Percentiles rank a stretch among this genome's conserved stretches.
Conservation (phyloP, 2,888 invertebrate species). For the Blera fallax region DNA sequence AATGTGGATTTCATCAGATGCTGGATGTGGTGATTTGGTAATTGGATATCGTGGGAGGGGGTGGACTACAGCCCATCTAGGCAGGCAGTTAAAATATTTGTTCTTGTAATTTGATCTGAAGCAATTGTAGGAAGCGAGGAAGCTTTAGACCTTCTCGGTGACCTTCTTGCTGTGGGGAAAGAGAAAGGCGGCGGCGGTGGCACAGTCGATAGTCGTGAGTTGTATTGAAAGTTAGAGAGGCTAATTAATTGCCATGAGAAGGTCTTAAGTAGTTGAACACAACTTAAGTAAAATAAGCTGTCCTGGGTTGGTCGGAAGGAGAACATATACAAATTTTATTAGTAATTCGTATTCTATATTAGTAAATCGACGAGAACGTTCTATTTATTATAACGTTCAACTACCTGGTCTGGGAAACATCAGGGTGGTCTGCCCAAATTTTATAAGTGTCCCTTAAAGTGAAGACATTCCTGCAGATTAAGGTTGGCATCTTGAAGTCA, state of each 20-base stretch:
- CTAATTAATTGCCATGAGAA: neutral
- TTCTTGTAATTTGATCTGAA: constrained; percentile 65
- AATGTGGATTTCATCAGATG: constrained; percentile 70
- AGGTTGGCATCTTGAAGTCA: no score
- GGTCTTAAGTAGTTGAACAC: neutral
- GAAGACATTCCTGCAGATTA: no score
- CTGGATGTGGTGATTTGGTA: constrained; percentile 72
- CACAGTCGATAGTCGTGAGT: constrained; percentile 30
- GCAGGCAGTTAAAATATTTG: constrained; percentile 65
- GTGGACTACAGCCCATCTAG: neutral
- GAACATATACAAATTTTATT: no score
- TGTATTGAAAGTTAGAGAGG: neutral
- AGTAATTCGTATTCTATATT: no score
- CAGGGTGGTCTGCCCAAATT: no score
- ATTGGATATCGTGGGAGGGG: constrained; percentile 64
- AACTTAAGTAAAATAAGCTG: neutral
- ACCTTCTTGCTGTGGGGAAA: constrained; percentile 48
- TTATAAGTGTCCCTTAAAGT: no score
- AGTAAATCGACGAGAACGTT: no score
- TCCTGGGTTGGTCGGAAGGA: no score
- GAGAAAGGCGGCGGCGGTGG: constrained; percentile 33
- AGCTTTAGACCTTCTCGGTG: constrained; percentile 37
- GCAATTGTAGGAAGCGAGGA: constrained; percentile 26
- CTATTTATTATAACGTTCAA: no score
- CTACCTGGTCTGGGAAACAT: no score